Percentiles rank a stretch among this genome's conserved stretches.
phyloP scores from a whole-genome alignment of 2,888 invertebrate species.

The Stictocephala bisonia region DNA sequence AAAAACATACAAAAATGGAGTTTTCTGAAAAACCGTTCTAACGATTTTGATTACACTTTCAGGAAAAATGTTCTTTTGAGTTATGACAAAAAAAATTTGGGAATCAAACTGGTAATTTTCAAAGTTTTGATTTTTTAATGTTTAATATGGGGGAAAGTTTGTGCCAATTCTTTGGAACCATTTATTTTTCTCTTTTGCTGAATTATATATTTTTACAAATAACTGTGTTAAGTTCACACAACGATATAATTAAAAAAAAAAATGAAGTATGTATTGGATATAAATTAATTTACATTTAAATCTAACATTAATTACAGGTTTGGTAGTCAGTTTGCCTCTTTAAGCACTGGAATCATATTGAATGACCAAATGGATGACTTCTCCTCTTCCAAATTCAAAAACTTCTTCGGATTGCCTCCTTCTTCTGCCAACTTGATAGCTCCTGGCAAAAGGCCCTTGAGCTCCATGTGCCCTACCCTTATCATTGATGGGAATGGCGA shows the following conservation, averaged over 20 bases:
- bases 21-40: too few relatives aligned
- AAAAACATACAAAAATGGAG: too few relatives aligned
- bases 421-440: conserved; percentile 84
- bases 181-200: too few relatives aligned
- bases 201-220: background rate
- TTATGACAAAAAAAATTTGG: too few relatives aligned
- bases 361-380: conserved; percentile 98
- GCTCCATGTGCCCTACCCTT: conserved; percentile 88
- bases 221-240: background rate
- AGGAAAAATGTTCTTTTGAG: too few relatives aligned
- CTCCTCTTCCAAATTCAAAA: conserved; percentile 78
- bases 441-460: conserved; percentile 85
- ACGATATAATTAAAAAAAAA: background rate
- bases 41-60: too few relatives aligned
- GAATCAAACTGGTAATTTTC: too few relatives aligned
- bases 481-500: conserved; percentile 71
- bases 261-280: background rate
- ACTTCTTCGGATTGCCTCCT: conserved; percentile 78
- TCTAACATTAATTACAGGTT: conserved; percentile 53
- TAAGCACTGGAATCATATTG: conserved; percentile 86
- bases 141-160: too few relatives aligned
- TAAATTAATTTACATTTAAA: background rate
- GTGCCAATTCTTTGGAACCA: too few relatives aligned
- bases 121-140: too few relatives aligned
- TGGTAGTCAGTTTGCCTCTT: conserved; percentile 84